These are phyloP conservation scores for Dolichopus griseipennis DNA, from an alignment of 2,888 invertebrate genomes.

Conservation along the genomic window DNA sequence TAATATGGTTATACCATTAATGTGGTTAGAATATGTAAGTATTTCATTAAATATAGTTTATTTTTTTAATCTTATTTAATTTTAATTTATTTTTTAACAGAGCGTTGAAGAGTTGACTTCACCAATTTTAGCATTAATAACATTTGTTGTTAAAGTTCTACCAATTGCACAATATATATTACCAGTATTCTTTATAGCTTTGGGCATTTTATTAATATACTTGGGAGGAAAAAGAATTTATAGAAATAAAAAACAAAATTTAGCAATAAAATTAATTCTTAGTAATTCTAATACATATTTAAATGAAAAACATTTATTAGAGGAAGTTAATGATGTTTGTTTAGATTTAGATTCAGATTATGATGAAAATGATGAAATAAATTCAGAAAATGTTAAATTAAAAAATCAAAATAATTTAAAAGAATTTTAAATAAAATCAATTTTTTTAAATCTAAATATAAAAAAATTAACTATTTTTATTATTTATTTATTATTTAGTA, in stretches of 20 bases:
- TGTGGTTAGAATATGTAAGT: constrained; percentile 66
- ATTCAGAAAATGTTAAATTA: too few species aligned
- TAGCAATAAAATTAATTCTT: background rate
- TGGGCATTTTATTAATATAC: constrained; percentile 17
- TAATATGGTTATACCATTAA: constrained; percentile 52
- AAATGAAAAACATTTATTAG: background rate
- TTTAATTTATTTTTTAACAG: constrained; percentile 41
- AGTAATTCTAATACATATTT: background rate
- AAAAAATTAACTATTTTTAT: too few species aligned
- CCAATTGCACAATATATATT: constrained; percentile 43
- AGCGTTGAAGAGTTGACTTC: constrained; percentile 51
- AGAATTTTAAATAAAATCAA: too few species aligned
- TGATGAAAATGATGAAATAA: too few species aligned
- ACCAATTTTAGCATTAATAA: constrained; percentile 44
- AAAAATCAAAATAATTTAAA: too few species aligned
- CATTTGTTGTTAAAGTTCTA: constrained; percentile 46
- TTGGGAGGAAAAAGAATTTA: constrained; percentile 12
- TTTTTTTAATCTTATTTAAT: background rate
- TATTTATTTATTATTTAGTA: too few species aligned
- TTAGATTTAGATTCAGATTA: background rate
- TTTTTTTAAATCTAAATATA: too few species aligned
- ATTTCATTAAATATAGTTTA: background rate
- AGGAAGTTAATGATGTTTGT: background rate
- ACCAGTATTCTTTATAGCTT: constrained; percentile 22
- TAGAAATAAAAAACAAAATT: background rate